A percentile compares a stretch with the other conserved stretches of the same genome.
phyloP scores from a whole-genome alignment of 2,888 invertebrate species.

The Andrena bicolor region DNA sequence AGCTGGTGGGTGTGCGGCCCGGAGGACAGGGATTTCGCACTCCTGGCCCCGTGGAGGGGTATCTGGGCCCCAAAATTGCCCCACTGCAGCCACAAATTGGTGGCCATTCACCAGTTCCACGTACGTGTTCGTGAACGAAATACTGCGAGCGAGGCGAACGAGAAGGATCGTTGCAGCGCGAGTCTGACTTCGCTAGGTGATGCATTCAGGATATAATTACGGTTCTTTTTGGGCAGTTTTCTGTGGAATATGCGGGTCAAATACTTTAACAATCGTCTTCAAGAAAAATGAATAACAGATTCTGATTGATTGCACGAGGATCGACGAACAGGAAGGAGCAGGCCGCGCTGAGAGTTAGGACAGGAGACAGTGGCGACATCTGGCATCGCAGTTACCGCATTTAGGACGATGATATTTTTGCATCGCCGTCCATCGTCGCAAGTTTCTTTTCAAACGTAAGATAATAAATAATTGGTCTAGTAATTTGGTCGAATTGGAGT shows the following conservation, averaged over 20 bases:
- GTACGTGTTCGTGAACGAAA: constrained; percentile 26
- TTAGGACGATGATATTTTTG: too few species aligned
- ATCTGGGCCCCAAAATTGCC: constrained; percentile 60
- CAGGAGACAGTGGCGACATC: too few species aligned
- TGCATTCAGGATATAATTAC: background rate
- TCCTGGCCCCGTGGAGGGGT: constrained; percentile 34
- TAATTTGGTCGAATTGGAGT: background rate
- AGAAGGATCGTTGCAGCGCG: background rate
- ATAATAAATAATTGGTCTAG: too few species aligned
- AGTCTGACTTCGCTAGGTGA: background rate
- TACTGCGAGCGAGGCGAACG: constrained; percentile 1
- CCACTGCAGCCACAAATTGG: constrained; percentile 62
- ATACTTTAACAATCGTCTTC: background rate
- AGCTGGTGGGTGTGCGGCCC: constrained; percentile 57
- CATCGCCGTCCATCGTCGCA: too few species aligned
- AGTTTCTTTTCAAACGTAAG: too few species aligned
- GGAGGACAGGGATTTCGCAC: constrained; percentile 46
- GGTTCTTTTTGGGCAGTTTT: background rate
- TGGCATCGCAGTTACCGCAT: too few species aligned
- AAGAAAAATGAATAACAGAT: too few species aligned
- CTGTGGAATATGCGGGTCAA: background rate
- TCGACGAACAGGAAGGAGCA: too few species aligned
- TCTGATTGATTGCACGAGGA: too few species aligned
- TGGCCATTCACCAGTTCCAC: constrained; percentile 62
- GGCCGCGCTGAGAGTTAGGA: too few species aligned